Conservation (phyloP, 2,888 invertebrate species). For the Tipula confusa region DNA sequence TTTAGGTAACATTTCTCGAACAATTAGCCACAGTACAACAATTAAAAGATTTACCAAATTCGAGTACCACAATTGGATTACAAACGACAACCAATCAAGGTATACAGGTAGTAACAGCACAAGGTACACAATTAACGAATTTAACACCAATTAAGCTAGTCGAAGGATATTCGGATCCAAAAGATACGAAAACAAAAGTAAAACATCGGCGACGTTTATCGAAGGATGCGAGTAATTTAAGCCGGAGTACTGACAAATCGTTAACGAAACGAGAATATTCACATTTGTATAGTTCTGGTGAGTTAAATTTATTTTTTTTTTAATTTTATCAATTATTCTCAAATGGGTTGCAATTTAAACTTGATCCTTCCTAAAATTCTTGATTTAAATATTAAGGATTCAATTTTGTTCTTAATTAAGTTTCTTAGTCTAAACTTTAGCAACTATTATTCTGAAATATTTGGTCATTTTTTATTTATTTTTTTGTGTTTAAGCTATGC, state of each 20-base stretch:
- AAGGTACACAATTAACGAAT: conserved; percentile 38
- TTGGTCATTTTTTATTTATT: too few species aligned
- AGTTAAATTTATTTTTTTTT: too few species aligned
- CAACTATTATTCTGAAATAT: too few species aligned
- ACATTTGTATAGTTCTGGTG: conserved; percentile 45
- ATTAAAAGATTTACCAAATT: conserved; percentile 29
- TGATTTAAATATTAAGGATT: too few species aligned
- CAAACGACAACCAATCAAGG: background rate
- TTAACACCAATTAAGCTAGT: conserved; percentile 46
- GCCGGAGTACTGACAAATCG: background rate
- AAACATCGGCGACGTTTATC: conserved; percentile 38
- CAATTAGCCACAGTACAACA: conserved; percentile 37
- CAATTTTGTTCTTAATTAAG: too few species aligned
- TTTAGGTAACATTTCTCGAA: conserved; percentile 40
- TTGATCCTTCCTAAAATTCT: too few species aligned
- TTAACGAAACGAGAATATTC: conserved; percentile 27
- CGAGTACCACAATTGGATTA: conserved; percentile 27
- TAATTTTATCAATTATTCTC: too few species aligned
- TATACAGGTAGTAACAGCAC: conserved; percentile 37
- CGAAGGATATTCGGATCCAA: conserved; percentile 50
- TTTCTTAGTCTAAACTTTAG: too few species aligned
- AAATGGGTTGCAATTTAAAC: too few species aligned
- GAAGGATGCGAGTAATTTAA: background rate
- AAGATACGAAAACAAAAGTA: conserved; percentile 46
- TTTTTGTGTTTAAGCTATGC: too few species aligned